Evolutionary conservation across 23 tunicate genomes (phyloP), one percentile per base, ranked within the genome.

Genomic region (Halocynthia aurantium): DNA sequence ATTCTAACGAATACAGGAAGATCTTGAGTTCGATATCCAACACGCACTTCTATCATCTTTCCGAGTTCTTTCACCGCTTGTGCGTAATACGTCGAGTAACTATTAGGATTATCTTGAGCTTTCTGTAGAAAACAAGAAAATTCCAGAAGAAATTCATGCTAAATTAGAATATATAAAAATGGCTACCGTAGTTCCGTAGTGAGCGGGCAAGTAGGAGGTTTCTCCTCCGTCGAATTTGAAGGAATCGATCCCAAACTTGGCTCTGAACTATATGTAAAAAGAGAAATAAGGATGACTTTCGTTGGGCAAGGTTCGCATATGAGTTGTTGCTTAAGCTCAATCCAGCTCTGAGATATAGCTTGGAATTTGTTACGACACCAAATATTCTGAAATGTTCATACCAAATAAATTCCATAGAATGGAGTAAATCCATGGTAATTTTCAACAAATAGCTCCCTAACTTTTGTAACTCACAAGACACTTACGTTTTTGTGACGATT

Each of bases 1-100:
- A 94, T 94, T n/a, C 96, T 55, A 8, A 90, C 89, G 81, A 90
- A 90, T 17, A 90, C 60, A 7, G 96, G 96, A 51, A 90, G 80
- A 66, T 81, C 70, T 51, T 94, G 98, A 52, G 71, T 78, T 60
- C 76, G 75, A 78, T 87, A 94, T 8, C 97, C 95, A 15, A 95
- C 73, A 50, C 98, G 55, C 17, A 94, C 73, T 67, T 94, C 98
- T 5, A 90, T 83, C 70, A 80, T 84, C 7, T 53, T 73, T 51
- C 96, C 96, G 21, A 88, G 61, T 68, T 87, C 79, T 56, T 51
- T 61, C 11, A 61, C 75, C 10, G 52, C 18, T 58, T 74, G 40
- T 13, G 22, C 78, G 40, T 74, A 74, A 6, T 65, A 15, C 19
- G 70, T 15, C 10, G 50, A 20, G 19, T 10, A 65, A 15, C 22